These are phyloP conservation scores for Trematomus bernacchii DNA, from an alignment of 2,797 vertebrate genomes.

Conservation along the genomic window DNA sequence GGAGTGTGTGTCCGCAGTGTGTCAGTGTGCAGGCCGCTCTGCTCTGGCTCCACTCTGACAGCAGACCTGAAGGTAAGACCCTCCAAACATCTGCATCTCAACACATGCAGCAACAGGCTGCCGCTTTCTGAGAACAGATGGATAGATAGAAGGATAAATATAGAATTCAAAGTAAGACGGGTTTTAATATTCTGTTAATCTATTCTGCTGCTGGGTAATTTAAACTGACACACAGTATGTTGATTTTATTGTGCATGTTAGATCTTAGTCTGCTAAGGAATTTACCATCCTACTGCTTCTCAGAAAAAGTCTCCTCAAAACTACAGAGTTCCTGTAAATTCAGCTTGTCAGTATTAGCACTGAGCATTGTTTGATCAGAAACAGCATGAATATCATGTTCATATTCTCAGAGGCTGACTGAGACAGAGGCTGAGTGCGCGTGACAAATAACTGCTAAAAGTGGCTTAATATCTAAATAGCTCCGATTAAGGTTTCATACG, in stretches of 20 bases:
- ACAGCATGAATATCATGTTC: background rate
- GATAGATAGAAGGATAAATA: background rate
- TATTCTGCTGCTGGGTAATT: background rate
- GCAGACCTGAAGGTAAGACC: slow-evolving; percentile 52
- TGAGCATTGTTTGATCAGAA: background rate
- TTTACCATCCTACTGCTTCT: no score
- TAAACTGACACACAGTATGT: background rate
- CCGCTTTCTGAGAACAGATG: no score
- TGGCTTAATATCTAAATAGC: slow-evolving; percentile 52
- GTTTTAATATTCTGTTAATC: background rate
- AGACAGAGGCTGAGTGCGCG: background rate
- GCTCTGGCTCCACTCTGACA: slow-evolving; percentile 28
- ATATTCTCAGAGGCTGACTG: slow-evolving; percentile 2
- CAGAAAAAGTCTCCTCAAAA: background rate
- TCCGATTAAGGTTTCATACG: slow-evolving; percentile 48
- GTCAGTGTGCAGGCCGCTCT: slow-evolving; percentile 36
- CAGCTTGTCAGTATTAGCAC: background rate
- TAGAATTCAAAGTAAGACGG: background rate
- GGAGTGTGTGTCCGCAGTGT: slow-evolving; percentile 16
- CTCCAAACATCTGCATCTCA: slow-evolving; percentile 4
- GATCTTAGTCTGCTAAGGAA: no score
- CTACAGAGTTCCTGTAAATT: background rate
- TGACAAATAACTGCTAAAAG: slow-evolving; percentile 44
- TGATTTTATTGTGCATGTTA: background rate
- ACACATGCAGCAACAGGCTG: background rate